phyloP scores from a whole-genome alignment of 2,113 vertebrate species.

The Callocephalon fimbriatum region DNA sequence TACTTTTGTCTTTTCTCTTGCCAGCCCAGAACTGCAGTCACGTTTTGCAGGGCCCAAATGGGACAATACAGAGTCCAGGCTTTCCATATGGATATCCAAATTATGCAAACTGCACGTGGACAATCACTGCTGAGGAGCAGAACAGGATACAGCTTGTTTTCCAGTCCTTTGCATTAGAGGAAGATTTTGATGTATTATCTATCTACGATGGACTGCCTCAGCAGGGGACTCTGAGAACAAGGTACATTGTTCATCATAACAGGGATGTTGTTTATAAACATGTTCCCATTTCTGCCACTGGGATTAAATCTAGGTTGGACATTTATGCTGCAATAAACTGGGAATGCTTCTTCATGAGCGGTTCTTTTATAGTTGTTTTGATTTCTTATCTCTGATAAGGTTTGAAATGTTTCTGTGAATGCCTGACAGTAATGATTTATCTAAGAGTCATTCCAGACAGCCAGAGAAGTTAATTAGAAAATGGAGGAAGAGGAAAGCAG shows the following conservation, averaged over 20 bases:
- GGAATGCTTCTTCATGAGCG: background rate
- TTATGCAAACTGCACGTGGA: constrained; percentile 99
- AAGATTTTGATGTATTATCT: constrained; percentile 96
- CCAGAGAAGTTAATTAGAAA: constrained; percentile 36
- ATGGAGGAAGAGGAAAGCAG: background rate
- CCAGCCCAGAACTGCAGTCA: constrained; percentile 97
- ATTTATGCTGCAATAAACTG: background rate
- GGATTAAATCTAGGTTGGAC: background rate
- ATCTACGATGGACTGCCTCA: constrained; percentile 93
- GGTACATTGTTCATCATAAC: constrained; percentile 72
- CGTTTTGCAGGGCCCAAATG: constrained; percentile 90
- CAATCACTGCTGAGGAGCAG: constrained; percentile 90
- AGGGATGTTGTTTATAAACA: background rate
- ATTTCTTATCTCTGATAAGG: constrained; percentile 21
- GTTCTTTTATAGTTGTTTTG: constrained; percentile 10
- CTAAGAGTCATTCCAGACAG: background rate
- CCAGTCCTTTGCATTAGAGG: constrained; percentile 96
- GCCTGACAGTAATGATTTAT: background rate
- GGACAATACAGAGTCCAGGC: constrained; percentile 96
- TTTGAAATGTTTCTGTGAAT: constrained; percentile 6
- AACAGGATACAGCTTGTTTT: constrained; percentile 98
- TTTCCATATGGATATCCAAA: constrained; percentile 98
- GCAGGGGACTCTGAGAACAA: constrained; percentile 90
- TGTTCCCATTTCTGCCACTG: background rate
- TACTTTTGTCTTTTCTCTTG: constrained; percentile 48